Conservation (phyloP, 2,113 vertebrate genomes). For the Aldabrachelys gigantea region DNA sequence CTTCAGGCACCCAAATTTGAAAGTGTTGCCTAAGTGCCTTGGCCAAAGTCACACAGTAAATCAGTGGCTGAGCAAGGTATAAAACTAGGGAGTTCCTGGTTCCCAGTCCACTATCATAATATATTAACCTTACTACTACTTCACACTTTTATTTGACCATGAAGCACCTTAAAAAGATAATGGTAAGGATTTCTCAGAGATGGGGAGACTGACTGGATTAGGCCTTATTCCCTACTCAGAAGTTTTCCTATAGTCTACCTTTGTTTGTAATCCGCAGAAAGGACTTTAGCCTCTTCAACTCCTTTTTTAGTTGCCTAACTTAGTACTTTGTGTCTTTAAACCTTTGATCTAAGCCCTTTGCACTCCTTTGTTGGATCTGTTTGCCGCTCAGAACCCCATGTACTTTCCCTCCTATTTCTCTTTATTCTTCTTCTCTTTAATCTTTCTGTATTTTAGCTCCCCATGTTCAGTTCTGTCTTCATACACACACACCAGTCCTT, state of each 20-base stretch:
- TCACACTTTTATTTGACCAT: not conserved
- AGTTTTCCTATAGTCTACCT: not conserved
- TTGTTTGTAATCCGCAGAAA: not conserved
- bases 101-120: not conserved
- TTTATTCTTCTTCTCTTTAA: not conserved
- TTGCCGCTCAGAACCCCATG: not conserved
- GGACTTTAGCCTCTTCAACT: not conserved
- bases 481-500: not conserved
- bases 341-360: not conserved
- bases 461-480: not conserved
- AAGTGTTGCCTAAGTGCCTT: not conserved
- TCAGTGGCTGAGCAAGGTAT: not conserved
- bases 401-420: not conserved
- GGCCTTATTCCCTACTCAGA: not conserved
- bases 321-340: not conserved
- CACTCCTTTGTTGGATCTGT: not conserved
- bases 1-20: not conserved
- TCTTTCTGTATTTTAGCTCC: conserved; percentile 10
- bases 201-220: not conserved
- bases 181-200: not conserved
- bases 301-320: not conserved
- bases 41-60: not conserved
- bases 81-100: not conserved
- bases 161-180: not conserved
- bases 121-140: not conserved